Evolutionary conservation across 2,113 vertebrate species (phyloP).

Genomic region (Promerops cafer): DNA sequence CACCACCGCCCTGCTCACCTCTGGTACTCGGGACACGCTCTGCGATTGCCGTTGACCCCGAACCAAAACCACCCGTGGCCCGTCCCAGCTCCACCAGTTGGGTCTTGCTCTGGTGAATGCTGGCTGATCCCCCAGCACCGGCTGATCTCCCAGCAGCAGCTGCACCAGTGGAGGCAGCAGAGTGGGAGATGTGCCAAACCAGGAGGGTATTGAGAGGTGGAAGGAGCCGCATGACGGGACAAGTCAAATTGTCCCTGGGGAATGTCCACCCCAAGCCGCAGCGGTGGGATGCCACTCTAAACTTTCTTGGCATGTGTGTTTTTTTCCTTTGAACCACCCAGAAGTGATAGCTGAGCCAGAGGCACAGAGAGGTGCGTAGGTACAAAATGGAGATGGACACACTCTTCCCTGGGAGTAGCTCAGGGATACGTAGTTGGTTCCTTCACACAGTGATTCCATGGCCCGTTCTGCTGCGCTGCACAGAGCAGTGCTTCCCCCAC

Average conservation of each 20-base stretch:
- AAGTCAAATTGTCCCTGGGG: background rate
- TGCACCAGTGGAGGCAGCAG: background rate
- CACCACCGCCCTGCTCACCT: conserved; percentile 24
- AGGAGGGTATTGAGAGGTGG: background rate
- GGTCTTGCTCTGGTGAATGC: background rate
- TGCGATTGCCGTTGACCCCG: background rate
- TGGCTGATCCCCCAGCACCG: background rate
- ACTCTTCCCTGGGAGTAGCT: background rate
- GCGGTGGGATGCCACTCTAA: background rate
- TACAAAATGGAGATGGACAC: background rate
- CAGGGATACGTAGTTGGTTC: background rate
- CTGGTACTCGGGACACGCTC: conserved; percentile 2
- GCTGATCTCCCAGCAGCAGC: background rate
- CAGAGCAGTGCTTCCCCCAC: background rate
- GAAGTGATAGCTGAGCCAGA: background rate
- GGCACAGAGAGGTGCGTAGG: background rate
- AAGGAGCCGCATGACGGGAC: background rate
- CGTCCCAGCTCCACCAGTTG: background rate
- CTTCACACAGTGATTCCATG: background rate
- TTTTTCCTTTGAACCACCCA: background rate
- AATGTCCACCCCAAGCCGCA: background rate
- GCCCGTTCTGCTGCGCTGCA: fast-evolving
- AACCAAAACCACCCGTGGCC: background rate
- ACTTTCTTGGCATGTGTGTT: background rate
- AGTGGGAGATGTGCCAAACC: conserved; percentile 23